Base-by-base conservation (phyloP, 92 coral and sea anemone species). In the Actinernus sp. region DNA sequence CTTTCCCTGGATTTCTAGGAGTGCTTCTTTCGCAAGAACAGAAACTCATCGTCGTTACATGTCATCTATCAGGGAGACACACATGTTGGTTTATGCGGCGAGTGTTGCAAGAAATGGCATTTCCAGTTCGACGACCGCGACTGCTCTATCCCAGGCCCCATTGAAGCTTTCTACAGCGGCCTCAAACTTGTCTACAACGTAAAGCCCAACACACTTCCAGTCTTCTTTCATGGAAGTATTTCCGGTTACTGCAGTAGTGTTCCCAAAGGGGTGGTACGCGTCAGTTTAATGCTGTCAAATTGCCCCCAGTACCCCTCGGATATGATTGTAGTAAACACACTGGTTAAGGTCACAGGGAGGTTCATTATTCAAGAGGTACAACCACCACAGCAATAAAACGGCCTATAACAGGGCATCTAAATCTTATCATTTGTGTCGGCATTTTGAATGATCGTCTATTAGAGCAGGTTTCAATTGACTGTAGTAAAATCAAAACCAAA, bases 101-200 rank as follows among this genome's bases (percentile, higher is more conserved):
- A 40, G 12, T 88, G 93, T 46, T 88, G 93, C 64, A 88, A 83
- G 74, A 52, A 52, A 5, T 88, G 93, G 93, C 58, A 77, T 68
- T 88, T 88, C 82, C 85, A 75, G 31, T 76, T 88, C 34, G 78
- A 88, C 67, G 87, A 78, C 56, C 14, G 47, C 51, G 72, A 73
- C 37, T 88, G 93, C 43, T 75, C 85, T 31, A 72, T 74, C 29
- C 93, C 93, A 24, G 89, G 82, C 13, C 50, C 67, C 29, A 54
- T 88, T 31, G 53, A 79, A 19, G 89, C 93, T 1, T 86, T 75
- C 8, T 77, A 76, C 62, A 78, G 85, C 29, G 76, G 67, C 22
- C 55, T 84, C 40, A 61, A 74, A 55, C 64, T 88, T 48, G 63
- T 66, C 11, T 31, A 63, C 45, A 61, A 49, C 34, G 74, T 46